A percentile compares a stretch with the other conserved stretches of the same genome.
phyloP scores from a whole-genome alignment of 2,888 invertebrate genomes.

The Oligia strigilis region DNA sequence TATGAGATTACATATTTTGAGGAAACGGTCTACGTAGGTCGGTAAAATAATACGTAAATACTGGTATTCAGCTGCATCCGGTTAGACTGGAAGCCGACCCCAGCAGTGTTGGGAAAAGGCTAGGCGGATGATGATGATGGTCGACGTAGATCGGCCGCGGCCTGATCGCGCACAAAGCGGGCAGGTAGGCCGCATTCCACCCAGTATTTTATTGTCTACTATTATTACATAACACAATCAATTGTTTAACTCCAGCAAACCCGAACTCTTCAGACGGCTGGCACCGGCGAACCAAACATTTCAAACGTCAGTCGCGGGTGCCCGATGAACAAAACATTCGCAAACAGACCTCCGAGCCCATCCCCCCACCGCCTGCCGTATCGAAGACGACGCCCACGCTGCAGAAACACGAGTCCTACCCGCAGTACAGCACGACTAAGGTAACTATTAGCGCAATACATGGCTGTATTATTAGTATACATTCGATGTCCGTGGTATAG shows the following conservation, averaged over 20 bases:
- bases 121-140: not conserved
- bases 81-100: too few species aligned
- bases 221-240: too few species aligned
- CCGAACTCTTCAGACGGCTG: constrained; percentile 43
- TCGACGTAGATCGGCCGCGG: not conserved
- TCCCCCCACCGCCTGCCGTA: constrained; percentile 62
- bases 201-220: not conserved
- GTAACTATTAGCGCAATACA: constrained; percentile 63
- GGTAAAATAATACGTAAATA: too few species aligned
- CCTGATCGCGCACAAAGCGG: too few species aligned
- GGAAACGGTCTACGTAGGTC: not conserved
- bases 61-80: too few species aligned
- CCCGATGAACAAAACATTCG: constrained; percentile 78
- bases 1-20: not conserved
- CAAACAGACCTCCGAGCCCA: constrained; percentile 81
- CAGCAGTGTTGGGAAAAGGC: too few species aligned
- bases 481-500: not conserved
- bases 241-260: constrained; percentile 31
- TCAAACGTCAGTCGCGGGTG: constrained; percentile 81
- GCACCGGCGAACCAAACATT: constrained; percentile 77
- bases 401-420: constrained; percentile 85
- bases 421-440: constrained; percentile 78
- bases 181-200: too few species aligned
- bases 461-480: not conserved
- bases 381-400: constrained; percentile 68